Conservation (phyloP, 2,888 invertebrate species). For the Sinhomidia bicolor region DNA sequence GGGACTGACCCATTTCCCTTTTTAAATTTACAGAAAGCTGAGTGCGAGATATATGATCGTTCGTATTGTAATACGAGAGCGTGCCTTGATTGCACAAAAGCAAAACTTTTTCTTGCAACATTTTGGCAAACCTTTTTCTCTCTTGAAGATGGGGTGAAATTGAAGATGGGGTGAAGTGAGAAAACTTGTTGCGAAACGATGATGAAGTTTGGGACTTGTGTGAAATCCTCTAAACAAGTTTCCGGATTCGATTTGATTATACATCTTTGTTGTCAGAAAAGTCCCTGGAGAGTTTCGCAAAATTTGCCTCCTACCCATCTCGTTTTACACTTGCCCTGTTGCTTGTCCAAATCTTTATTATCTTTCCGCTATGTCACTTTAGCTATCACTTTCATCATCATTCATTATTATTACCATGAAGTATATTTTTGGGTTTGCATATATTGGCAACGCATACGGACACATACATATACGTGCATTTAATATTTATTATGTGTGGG, state of each 20-base stretch:
- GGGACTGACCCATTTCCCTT: constrained; percentile 58
- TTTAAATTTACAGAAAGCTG: constrained; percentile 16
- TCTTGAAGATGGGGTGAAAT: no score
- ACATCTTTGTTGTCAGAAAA: constrained; percentile 31
- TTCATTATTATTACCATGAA: background rate
- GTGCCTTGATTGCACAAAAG: constrained; percentile 29
- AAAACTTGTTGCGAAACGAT: constrained; percentile 48
- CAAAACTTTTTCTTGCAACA: background rate
- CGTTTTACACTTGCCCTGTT: constrained; percentile 29
- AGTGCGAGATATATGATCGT: background rate
- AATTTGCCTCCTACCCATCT: constrained; percentile 40
- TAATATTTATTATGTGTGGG: constrained; percentile 16
- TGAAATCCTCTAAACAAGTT: constrained; percentile 18
- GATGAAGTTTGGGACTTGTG: constrained; percentile 41
- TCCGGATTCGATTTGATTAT: constrained; percentile 48
- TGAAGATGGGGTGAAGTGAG: constrained; percentile 20
- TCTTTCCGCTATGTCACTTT: background rate
- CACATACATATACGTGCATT: background rate
- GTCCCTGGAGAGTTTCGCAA: constrained; percentile 10
- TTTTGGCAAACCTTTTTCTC: background rate
- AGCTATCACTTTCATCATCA: constrained; percentile 4
- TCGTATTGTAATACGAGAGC: background rate
- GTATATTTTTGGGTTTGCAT: no score
- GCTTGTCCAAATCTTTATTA: background rate
- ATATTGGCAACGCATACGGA: background rate